Evolutionary conservation across 1,140 invertebrate species (phyloP).

Genomic region (Scaptomyza hsui): DNA sequence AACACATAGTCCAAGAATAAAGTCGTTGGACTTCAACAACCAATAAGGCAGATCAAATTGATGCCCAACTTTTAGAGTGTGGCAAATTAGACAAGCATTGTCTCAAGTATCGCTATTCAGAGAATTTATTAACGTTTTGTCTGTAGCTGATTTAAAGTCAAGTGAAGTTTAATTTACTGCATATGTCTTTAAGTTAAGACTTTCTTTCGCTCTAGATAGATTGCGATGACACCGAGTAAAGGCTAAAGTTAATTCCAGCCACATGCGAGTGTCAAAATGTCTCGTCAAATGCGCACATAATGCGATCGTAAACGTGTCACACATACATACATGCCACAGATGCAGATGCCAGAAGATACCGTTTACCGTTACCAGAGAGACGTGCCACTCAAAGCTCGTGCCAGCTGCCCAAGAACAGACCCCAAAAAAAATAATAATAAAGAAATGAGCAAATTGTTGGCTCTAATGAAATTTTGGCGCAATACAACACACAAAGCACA

Average conservation of each 20-base stretch:
- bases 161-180: no score
- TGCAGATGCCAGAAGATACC: slow-evolving; percentile 24
- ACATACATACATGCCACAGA: not conserved
- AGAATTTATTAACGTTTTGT: not conserved
- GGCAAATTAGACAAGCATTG: not conserved
- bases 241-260: slow-evolving; percentile 8
- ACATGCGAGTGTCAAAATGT: slow-evolving; percentile 31
- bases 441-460: slow-evolving; percentile 31
- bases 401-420: slow-evolving; percentile 13
- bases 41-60: slow-evolving; percentile 30
- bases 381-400: slow-evolving; percentile 32
- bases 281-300: slow-evolving; percentile 33
- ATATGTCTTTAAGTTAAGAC: no score
- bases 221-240: not conserved
- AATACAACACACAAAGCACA: slow-evolving; percentile 28
- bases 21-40: no score
- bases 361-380: slow-evolving; percentile 4
- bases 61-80: not conserved
- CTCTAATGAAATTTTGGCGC: slow-evolving; percentile 69
- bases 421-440: not conserved
- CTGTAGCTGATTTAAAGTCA: no score
- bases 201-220: not conserved
- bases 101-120: not conserved
- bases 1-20: no score
- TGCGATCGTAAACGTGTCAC: slow-evolving; percentile 31